These are phyloP conservation scores for Caenorhabditis sp. DNA, from an alignment of 2,888 invertebrate species.

Conservation along the genomic window DNA sequence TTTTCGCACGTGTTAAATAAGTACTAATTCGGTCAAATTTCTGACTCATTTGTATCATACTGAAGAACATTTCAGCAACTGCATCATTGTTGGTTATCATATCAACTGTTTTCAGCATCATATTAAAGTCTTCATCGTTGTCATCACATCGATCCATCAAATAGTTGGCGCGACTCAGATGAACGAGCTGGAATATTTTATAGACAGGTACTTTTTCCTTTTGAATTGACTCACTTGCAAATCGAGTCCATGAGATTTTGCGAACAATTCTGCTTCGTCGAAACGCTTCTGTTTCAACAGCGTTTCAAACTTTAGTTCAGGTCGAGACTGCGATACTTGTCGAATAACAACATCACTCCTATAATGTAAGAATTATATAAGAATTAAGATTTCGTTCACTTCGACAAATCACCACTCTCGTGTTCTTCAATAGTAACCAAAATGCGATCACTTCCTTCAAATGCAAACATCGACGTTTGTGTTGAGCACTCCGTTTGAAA, in stretches of 20 bases:
- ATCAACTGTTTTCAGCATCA: slow-evolving; percentile 37
- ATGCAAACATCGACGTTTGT: slow-evolving; percentile 21
- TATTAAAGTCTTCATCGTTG: slow-evolving; percentile 28
- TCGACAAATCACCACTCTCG: background rate
- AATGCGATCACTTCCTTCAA: slow-evolving; percentile 28
- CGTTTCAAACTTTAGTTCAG: slow-evolving; percentile 39
- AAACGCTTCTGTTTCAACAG: slow-evolving; percentile 34
- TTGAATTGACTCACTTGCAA: no score
- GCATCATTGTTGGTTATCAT: slow-evolving; percentile 43
- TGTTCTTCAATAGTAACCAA: slow-evolving; percentile 30
- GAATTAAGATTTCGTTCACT: background rate
- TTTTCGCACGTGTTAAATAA: slow-evolving; percentile 36
- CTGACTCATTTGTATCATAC: slow-evolving; percentile 28
- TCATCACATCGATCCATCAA: slow-evolving; percentile 26
- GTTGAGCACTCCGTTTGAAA: slow-evolving; percentile 8
- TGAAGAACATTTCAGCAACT: slow-evolving; percentile 42
- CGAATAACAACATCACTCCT: slow-evolving; percentile 19
- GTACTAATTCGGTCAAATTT: slow-evolving; percentile 38
- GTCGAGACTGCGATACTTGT: slow-evolving; percentile 36
- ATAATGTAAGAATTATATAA: background rate
- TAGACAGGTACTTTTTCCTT: no score
- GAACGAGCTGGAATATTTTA: no score
- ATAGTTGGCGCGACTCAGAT: slow-evolving; percentile 29
- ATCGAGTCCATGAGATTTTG: slow-evolving; percentile 43
- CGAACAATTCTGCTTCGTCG: slow-evolving; percentile 54